Evolutionary conservation across 1,140 invertebrate species (phyloP), one percentile per base, ranked within the genome.

Genomic region (Drosophila pruinosa): DNA sequence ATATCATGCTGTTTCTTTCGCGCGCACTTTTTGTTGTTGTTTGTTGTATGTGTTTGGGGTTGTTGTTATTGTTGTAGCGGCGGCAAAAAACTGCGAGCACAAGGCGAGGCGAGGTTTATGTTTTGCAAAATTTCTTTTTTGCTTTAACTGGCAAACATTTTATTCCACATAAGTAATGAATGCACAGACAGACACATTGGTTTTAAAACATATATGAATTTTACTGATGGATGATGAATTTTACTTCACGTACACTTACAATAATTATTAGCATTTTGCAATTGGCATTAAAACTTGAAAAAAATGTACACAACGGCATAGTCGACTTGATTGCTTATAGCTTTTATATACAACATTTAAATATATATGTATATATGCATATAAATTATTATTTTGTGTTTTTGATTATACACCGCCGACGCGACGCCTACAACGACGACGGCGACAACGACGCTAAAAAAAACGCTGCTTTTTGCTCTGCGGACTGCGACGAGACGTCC

Each of bases 401-500:
- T 57, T 71, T 61, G 52, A 62, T 69, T 47, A 58, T 52, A 73
- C 15, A 56, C 43, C 68, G 71, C 56, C 54, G 63, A 73, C 68
- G 68, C 71, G 63, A 69, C 62, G 54, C 56, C 63, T 68, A 64
- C 53, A 45, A 64, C 65, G 63, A 69, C 62, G 52, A 61, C 62
- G 72, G 47, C 61, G 63, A 74, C 45, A 54, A 59, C 68, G 56
- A 72, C 61, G 67, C 54, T 36, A 69, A 53, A 62, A 56, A 69
- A 70, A 74, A 75, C 64, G 45, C 50, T 65, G 59, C 68, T 72
- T 65, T 69, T 76, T 57, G 59, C 39, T 74, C 31, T 64, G 73
- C 73, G 70, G 71, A 78, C 74, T 56, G 73, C 72, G 75, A 62
- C 64, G 68, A 57, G 69, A 88, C 82, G 82, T 85, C 86, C 81